These are phyloP conservation scores for Panorpa germanica DNA, from an alignment of 2,888 invertebrate genomes.

Conservation along the genomic window DNA sequence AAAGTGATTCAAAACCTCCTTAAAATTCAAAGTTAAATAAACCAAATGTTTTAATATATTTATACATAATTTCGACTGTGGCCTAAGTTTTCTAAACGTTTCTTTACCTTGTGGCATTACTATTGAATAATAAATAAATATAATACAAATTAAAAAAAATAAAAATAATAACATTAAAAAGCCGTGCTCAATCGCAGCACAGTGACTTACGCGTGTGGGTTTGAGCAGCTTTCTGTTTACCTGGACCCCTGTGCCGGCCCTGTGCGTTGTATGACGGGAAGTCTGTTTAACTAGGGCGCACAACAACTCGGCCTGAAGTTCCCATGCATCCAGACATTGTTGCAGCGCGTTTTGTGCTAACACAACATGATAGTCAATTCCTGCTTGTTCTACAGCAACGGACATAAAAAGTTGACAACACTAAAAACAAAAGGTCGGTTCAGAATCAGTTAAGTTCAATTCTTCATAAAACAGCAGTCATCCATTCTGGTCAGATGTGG, in stretches of 20 bases:
- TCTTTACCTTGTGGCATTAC: slow-evolving; percentile 25
- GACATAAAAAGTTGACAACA: slow-evolving; percentile 93
- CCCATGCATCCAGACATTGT: slow-evolving; percentile 74
- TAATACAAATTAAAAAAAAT: slow-evolving; percentile 23
- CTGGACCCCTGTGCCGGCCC: slow-evolving; percentile 75
- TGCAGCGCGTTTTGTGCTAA: slow-evolving; percentile 91
- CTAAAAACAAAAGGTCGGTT: slow-evolving; percentile 26
- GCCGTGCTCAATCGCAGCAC: slow-evolving; percentile 24
- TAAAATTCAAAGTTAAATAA: too few relatives aligned
- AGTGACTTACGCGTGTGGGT: slow-evolving; percentile 46
- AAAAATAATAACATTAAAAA: slow-evolving; percentile 25
- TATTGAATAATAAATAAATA: slow-evolving; percentile 26
- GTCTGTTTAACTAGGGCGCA: slow-evolving; percentile 86
- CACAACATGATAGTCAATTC: slow-evolving; percentile 94
- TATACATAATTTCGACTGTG: slow-evolving; percentile 7
- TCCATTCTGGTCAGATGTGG: not conserved
- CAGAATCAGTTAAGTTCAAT: slow-evolving; percentile 4
- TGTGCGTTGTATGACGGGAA: slow-evolving; percentile 62
- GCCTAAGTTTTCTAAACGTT: slow-evolving; percentile 3
- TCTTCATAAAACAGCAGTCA: not conserved
- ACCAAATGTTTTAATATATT: too few relatives aligned
- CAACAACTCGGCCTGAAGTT: slow-evolving; percentile 85
- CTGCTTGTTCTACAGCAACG: slow-evolving; percentile 85
- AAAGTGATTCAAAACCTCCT: too few relatives aligned
- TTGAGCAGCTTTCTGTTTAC: slow-evolving; percentile 49